Conservation (phyloP, 2,888 invertebrate species). For the Mythimna loreyi region DNA sequence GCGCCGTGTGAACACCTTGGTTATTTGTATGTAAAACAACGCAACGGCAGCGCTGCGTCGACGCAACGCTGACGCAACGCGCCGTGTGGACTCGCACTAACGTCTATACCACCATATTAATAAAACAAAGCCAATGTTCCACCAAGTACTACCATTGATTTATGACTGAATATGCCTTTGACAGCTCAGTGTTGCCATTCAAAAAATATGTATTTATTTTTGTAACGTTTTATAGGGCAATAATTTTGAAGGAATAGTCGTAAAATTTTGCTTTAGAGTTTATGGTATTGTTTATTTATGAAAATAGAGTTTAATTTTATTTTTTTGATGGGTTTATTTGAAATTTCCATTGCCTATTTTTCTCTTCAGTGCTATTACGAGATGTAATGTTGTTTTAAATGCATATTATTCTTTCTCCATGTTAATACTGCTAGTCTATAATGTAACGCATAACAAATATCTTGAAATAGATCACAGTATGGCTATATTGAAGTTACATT, state of each 20-base stretch:
- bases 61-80: too few species aligned
- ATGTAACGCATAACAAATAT: background rate
- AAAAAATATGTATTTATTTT: conserved; percentile 61
- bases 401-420: background rate
- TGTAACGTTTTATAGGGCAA: conserved; percentile 61
- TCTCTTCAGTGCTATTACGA: background rate
- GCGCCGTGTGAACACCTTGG: too few species aligned
- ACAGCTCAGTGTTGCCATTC: conserved; percentile 62
- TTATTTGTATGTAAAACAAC: too few species aligned
- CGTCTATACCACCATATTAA: conserved; percentile 52
- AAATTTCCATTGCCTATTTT: conserved; percentile 17
- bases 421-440: background rate
- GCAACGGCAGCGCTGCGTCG: too few species aligned
- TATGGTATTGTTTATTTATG: conserved; percentile 35
- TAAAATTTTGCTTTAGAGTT: conserved; percentile 52
- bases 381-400: background rate
- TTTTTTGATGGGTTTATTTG: conserved; percentile 26
- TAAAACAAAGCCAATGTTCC: conserved; percentile 57
- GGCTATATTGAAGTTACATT: conserved; percentile 1
- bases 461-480: background rate
- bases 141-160: conserved; percentile 51
- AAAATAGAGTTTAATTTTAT: conserved; percentile 26
- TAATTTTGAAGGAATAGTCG: conserved; percentile 60
- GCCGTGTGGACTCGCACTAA: too few species aligned
- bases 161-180: conserved; percentile 60